These are phyloP conservation scores for Lepeophtheirus salmonis DNA, from an alignment of 1,140 invertebrate species.

Conservation along the genomic window DNA sequence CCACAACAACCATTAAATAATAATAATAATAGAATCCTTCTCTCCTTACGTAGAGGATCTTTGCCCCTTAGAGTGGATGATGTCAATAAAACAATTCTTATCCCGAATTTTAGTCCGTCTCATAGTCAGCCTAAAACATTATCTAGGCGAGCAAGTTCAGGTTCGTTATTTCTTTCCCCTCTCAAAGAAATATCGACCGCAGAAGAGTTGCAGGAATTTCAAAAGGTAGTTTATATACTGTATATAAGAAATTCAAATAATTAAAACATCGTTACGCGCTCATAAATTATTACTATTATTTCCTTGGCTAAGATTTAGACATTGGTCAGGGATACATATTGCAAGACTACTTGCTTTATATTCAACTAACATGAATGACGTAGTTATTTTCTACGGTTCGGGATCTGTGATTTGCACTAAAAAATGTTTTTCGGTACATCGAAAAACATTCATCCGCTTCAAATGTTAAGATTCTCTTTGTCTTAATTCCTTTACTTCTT, in stretches of 20 bases:
- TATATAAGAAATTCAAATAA: background rate
- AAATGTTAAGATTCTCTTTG: no score
- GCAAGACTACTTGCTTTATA: no score
- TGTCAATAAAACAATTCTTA: background rate
- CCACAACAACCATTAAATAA: conserved; percentile 16
- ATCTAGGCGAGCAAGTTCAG: background rate
- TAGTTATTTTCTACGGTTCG: no score
- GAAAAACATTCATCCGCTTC: no score
- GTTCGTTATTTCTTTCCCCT: background rate
- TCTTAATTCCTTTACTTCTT: no score
- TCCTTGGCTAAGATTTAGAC: background rate
- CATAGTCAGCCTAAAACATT: background rate
- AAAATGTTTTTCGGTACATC: no score
- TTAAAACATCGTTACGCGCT: background rate
- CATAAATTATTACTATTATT: background rate
- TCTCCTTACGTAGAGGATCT: background rate
- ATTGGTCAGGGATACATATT: background rate
- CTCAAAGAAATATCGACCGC: conserved; percentile 2
- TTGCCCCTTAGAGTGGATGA: background rate
- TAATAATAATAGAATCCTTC: background rate
- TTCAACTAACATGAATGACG: no score
- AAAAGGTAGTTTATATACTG: background rate
- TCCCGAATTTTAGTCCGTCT: background rate
- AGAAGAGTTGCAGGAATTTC: background rate
- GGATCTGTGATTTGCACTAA: no score